Evolutionary conservation across 2,113 vertebrate genomes (phyloP).

Genomic region (Pipra filicauda): DNA sequence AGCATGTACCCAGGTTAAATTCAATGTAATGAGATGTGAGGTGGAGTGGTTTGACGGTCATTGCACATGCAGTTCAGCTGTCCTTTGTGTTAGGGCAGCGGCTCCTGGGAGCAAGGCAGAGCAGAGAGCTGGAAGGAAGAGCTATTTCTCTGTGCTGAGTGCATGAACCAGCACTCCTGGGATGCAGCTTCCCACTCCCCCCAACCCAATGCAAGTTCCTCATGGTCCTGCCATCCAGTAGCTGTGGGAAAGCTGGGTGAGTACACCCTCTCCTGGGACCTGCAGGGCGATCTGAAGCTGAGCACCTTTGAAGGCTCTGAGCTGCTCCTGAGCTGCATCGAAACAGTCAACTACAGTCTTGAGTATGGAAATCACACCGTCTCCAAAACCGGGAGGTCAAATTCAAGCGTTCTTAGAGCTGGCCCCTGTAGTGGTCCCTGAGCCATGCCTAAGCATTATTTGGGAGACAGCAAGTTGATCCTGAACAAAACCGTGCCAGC

Average conservation of each 20-base stretch:
- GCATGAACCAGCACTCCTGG: not conserved
- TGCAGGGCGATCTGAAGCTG: fast-evolving
- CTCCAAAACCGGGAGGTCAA: not conserved
- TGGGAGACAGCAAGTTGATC: not conserved
- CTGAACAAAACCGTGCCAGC: not conserved
- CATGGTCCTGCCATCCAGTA: not conserved
- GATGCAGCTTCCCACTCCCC: not conserved
- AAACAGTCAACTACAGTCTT: not conserved
- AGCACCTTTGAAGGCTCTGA: not conserved
- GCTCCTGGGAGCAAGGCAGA: not conserved
- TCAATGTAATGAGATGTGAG: not conserved
- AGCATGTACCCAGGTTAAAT: not conserved
- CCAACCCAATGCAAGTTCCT: fast-evolving
- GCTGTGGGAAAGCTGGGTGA: not conserved
- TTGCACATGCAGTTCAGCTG: not conserved
- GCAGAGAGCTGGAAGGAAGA: not conserved
- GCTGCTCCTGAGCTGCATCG: fast-evolving
- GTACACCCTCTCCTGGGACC: not conserved
- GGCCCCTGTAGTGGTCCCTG: not conserved
- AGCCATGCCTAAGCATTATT: not conserved
- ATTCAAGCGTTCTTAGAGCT: not conserved
- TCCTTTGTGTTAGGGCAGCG: not conserved
- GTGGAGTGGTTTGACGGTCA: not conserved
- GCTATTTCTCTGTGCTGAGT: not conserved
- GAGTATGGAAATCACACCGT: not conserved